Evolutionary conservation across 2,113 vertebrate genomes (phyloP), one percentile per base, ranked within the genome.

Genomic region (Prunella himalayana): DNA sequence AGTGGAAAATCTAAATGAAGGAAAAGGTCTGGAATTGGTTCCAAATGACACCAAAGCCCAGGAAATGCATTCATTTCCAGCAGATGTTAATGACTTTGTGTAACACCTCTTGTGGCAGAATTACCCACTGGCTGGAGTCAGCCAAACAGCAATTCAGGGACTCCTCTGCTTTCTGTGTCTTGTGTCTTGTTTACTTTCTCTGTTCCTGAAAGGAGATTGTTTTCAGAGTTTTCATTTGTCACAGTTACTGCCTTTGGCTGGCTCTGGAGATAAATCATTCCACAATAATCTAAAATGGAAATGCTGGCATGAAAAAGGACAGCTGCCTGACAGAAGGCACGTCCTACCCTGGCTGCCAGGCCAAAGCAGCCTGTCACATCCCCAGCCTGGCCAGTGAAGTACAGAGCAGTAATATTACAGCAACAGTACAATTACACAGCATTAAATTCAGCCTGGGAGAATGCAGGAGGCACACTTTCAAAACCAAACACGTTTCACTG

Each of bases 161-260:
- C 44, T 50, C 59, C 59, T 85, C 63, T 77, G 72, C 86, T 66
- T 77, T 79, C 65, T 15, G 68, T 18, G 4, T 45, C 39, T 76
- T 15, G 68, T 18, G 4, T 45, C 39, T 76, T 86, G 77, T 91
- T 93, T 94, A 85, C 31, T 85, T 79, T 56, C 77, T 80, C 70
- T 85, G 18, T 64, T 94, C 82, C 81, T 1, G 0, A 56, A 91
- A 80, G 47, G 39, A 84, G 75, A 69, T 53, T 82, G 53, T 93
- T 94, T 91, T 68, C 81, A 61, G 70, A 82, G 28, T 93, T 61
- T 92, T 90, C 31, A 24, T 80, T 91, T 83, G 59, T 91, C 89
- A 86, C 84, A 90, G 71, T 47, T 61, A 15, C 66, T 73, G 75
- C 70, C 41, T 73, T 73, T 50, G 68, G 61, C 75, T 70, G 61